Conservation (phyloP, 2,888 invertebrate species). For the Oasisia sp. region DNA sequence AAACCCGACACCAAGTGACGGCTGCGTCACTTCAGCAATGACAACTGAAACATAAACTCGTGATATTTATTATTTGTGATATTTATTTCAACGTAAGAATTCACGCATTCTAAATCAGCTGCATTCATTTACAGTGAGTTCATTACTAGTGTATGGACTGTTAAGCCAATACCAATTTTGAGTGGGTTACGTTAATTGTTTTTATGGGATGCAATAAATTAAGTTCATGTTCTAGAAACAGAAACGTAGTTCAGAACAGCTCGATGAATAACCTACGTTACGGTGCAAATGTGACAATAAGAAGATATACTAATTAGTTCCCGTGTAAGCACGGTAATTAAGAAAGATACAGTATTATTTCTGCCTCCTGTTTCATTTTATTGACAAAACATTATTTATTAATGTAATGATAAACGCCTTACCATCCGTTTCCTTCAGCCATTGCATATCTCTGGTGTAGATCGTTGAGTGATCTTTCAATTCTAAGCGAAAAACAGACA, state of each 20-base stretch:
- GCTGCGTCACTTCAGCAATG: constrained; percentile 64
- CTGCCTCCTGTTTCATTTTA: neutral
- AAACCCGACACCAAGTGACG: constrained; percentile 65
- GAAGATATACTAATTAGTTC: neutral
- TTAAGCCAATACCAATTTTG: too few species aligned
- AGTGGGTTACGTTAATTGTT: too few species aligned
- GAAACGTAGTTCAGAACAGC: too few species aligned
- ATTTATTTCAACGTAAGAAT: too few species aligned
- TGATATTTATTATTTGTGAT: too few species aligned
- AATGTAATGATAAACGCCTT: neutral
- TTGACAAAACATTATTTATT: neutral
- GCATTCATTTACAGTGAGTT: too few species aligned
- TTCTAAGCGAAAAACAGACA: neutral
- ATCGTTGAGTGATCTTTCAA: neutral
- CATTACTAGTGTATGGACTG: too few species aligned
- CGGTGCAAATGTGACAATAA: neutral
- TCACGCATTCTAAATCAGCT: too few species aligned
- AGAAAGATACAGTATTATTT: neutral
- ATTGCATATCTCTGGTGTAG: constrained; percentile 27
- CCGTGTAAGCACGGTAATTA: neutral
- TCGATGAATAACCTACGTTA: neutral
- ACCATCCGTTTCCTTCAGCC: constrained; percentile 31
- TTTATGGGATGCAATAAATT: too few species aligned
- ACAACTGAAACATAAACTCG: constrained; percentile 48
- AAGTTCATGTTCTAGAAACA: too few species aligned